These are phyloP conservation scores for Rhopalosiphum padi DNA, from an alignment of 1,140 invertebrate genomes.

Conservation along the genomic window DNA sequence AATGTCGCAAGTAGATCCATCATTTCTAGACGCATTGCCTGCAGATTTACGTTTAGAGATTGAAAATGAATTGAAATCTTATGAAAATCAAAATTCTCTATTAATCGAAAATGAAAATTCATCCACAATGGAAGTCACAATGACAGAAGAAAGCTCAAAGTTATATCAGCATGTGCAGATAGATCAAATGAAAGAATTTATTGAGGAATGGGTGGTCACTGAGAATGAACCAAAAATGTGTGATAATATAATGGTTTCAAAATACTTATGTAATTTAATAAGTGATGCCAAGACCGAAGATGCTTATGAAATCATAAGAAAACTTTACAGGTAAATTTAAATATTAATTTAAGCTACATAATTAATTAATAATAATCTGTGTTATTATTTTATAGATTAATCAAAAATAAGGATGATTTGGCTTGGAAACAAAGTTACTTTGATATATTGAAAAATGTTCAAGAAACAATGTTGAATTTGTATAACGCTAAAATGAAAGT, in stretches of 20 bases:
- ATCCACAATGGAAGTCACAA: conserved; percentile 16
- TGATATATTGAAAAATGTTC: conserved; percentile 62
- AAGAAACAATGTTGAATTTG: conserved; percentile 63
- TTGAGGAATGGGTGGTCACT: conserved; percentile 66
- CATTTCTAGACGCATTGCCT: conserved; percentile 70
- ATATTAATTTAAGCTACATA: neutral
- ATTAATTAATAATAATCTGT: neutral
- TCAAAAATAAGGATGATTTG: conserved; percentile 61
- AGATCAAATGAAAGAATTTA: conserved; percentile 64
- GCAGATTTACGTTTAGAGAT: conserved; percentile 72
- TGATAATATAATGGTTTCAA: conserved; percentile 65
- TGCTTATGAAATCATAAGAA: conserved; percentile 63
- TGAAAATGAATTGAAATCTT: conserved; percentile 66
- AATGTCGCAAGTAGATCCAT: conserved; percentile 65
- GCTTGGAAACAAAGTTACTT: conserved; percentile 64
- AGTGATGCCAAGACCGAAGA: conserved; percentile 64
- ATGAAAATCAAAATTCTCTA: neutral
- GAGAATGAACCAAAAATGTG: conserved; percentile 64
- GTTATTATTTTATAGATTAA: conserved; percentile 61
- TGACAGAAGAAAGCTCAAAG: conserved; percentile 59
- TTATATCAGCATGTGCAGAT: conserved; percentile 58
- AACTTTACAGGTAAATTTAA: conserved; percentile 63
- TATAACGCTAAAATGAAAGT: conserved; percentile 61
- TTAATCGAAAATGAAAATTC: neutral
- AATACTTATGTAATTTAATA: conserved; percentile 65